Percentiles rank a stretch among this genome's conserved stretches.
phyloP scores from a whole-genome alignment of 2,888 invertebrate species.

The Habrosyne pyritoides region DNA sequence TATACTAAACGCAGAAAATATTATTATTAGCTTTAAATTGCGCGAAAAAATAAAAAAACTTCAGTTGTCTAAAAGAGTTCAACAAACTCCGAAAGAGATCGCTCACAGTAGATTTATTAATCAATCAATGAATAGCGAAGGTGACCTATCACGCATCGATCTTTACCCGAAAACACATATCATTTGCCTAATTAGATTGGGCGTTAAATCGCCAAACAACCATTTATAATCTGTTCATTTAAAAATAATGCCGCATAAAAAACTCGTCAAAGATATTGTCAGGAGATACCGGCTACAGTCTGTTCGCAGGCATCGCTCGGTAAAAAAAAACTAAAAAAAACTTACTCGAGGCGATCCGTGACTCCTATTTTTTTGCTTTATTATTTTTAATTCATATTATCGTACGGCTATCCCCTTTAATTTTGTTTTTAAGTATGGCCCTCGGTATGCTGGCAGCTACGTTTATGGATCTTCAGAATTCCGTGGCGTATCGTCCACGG shows the following conservation, averaged over 20 bases:
- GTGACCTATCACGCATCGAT: slow-evolving; percentile 51
- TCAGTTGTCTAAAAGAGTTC: slow-evolving; percentile 3
- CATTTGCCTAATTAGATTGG: slow-evolving; percentile 84
- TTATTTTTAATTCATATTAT: slow-evolving; percentile 84
- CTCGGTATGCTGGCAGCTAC: slow-evolving; percentile 81
- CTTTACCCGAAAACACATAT: slow-evolving; percentile 77
- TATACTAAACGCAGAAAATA: background rate
- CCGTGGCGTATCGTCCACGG: slow-evolving; percentile 72
- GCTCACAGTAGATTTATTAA: slow-evolving; percentile 52
- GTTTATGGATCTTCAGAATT: slow-evolving; percentile 82
- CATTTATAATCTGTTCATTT: slow-evolving; percentile 83
- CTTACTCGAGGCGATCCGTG: slow-evolving; percentile 82
- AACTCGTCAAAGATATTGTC: slow-evolving; percentile 83
- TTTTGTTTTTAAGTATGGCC: slow-evolving; percentile 83
- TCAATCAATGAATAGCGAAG: slow-evolving; percentile 67
- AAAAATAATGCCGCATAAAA: slow-evolving; percentile 82
- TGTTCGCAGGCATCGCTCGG: slow-evolving; percentile 76
- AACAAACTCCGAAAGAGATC: slow-evolving; percentile 11
- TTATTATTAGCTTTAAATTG: too few relatives aligned
- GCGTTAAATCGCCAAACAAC: slow-evolving; percentile 83
- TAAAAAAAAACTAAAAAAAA: slow-evolving; percentile 74
- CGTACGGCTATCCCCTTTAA: slow-evolving; percentile 83
- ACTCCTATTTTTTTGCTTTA: slow-evolving; percentile 82
- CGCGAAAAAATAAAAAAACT: background rate
- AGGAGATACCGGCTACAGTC: slow-evolving; percentile 72